A percentile compares a stretch with the other conserved stretches of the same genome.
Conservation (phyloP, 2,797 vertebrate genomes). For the Hybognathus amarus region DNA sequence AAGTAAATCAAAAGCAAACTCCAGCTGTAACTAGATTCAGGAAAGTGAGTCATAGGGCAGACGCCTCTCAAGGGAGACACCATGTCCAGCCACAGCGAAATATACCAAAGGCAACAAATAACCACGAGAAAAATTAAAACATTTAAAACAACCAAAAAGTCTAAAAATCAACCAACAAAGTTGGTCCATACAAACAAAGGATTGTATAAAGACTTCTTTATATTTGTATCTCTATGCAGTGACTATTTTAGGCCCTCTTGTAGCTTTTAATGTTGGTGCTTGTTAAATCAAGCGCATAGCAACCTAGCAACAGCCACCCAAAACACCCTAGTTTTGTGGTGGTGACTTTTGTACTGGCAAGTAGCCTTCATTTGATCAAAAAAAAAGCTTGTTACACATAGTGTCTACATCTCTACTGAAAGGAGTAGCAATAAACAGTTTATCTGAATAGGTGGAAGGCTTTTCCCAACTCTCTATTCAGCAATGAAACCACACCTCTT, state of each 20-base stretch:
- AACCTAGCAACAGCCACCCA: not conserved
- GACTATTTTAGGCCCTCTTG: not conserved
- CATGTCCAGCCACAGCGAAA: slow-evolving; percentile 35
- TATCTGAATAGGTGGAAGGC: not conserved
- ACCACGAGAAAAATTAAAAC: not conserved
- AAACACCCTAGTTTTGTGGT: not conserved
- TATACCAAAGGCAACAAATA: not conserved
- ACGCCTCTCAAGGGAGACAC: slow-evolving; percentile 29
- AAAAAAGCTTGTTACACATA: not conserved
- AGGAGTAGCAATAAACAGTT: not conserved
- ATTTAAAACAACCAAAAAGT: not conserved
- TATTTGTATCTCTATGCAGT: not conserved
- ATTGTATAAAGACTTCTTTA: not conserved
- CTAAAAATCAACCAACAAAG: not conserved
- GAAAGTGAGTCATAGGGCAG: slow-evolving; percentile 41
- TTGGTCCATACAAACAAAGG: not conserved
- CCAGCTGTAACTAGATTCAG: slow-evolving; percentile 26
- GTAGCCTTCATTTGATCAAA: not conserved
- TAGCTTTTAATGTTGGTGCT: not conserved
- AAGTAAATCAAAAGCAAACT: slow-evolving; percentile 10
- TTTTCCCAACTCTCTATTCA: not conserved
- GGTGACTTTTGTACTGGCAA: not conserved
- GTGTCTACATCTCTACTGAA: not conserved
- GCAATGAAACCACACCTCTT: not conserved
- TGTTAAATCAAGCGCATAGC: not conserved